phyloP scores from a whole-genome alignment of 2,888 invertebrate species.

The Brachycybe producta region DNA sequence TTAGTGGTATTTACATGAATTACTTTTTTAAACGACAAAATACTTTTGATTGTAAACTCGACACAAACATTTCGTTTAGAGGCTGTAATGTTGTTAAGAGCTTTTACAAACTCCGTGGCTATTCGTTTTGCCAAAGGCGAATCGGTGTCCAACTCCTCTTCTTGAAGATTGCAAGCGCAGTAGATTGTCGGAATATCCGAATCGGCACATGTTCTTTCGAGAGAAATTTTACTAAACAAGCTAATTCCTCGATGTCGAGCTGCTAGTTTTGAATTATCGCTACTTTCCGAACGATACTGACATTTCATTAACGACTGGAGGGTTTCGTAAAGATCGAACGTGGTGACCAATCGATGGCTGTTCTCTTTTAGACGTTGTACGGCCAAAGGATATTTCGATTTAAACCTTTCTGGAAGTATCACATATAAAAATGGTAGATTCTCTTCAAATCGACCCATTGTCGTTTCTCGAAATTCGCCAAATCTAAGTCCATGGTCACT shows the following conservation, averaged over 20 bases:
- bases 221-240: constrained; percentile 58
- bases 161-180: constrained; percentile 70
- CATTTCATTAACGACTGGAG: constrained; percentile 52
- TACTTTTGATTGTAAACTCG: constrained; percentile 44
- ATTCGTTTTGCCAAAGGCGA: neutral
- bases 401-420: constrained; percentile 57
- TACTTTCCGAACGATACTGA: constrained; percentile 7
- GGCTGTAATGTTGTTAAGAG: constrained; percentile 45
- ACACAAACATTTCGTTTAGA: constrained; percentile 48
- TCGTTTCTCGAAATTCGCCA: constrained; percentile 30
- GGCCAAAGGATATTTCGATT: constrained; percentile 45
- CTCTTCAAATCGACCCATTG: constrained; percentile 61
- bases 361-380: constrained; percentile 52
- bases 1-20: constrained; percentile 36
- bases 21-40: constrained; percentile 47
- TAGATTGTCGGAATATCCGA: constrained; percentile 71
- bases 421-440: constrained; percentile 67
- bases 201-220: constrained; percentile 55
- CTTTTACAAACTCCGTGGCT: constrained; percentile 43
- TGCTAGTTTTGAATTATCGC: neutral
- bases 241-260: constrained; percentile 47
- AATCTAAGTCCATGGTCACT: constrained; percentile 36
- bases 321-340: constrained; percentile 71
- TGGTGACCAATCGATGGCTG: constrained; percentile 57
- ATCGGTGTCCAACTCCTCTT: constrained; percentile 19